These are phyloP conservation scores for Maniola hyperantus DNA, from an alignment of 2,888 invertebrate species.

Conservation along the genomic window DNA sequence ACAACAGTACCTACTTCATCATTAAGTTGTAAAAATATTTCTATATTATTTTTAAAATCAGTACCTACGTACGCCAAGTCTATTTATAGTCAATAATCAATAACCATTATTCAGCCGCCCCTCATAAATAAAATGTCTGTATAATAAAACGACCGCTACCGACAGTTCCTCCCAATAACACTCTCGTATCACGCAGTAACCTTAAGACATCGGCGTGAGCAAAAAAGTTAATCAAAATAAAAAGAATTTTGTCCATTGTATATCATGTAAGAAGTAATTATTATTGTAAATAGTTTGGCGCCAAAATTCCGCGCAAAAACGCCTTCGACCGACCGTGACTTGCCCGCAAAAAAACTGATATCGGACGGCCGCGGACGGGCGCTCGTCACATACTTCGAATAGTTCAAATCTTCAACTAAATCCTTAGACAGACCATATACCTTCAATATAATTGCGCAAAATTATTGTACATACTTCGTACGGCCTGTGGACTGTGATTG, in stretches of 20 bases:
- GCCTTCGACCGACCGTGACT: constrained; percentile 76
- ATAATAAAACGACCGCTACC: constrained; percentile 16
- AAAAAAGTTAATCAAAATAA: constrained; percentile 34
- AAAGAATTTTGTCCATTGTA: constrained; percentile 33
- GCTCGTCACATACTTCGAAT: background rate
- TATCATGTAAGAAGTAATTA: constrained; percentile 33
- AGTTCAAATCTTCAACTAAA: constrained; percentile 8
- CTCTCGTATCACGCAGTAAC: constrained; percentile 31
- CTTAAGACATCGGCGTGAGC: constrained; percentile 32
- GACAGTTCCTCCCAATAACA: constrained; percentile 16
- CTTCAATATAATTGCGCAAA: background rate
- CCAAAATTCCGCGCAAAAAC: constrained; percentile 79
- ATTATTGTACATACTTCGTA: too few relatives aligned
- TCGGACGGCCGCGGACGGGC: background rate
- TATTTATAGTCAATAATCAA: constrained; percentile 11
- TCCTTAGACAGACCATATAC: background rate
- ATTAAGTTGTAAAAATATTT: background rate
- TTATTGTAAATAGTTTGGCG: constrained; percentile 55
- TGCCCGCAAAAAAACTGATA: constrained; percentile 53
- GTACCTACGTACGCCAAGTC: background rate
- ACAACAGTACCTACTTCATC: background rate
- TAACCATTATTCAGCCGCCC: constrained; percentile 14
- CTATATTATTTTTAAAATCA: background rate
- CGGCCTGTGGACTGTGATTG: too few relatives aligned
- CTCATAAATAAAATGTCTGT: constrained; percentile 22